Evolutionary conservation across 2,797 vertebrate genomes (phyloP), one percentile per base, ranked within the genome.

Genomic region (Rhyacichthys aspro): DNA sequence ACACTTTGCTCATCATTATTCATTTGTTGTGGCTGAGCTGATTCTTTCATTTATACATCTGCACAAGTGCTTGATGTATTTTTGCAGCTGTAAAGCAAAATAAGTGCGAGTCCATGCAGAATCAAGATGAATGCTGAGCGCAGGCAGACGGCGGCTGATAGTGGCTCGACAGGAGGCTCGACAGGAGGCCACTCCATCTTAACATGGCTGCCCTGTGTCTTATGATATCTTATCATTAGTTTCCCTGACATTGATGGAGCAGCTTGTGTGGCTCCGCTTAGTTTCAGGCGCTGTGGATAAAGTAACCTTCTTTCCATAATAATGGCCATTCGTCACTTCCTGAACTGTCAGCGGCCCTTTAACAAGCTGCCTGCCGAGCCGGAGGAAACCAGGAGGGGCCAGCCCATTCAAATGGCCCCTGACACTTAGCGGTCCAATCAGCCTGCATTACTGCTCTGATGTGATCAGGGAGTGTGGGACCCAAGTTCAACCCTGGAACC

Each of bases 201-300:
- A 82, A 89, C 83, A 86, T 79, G 82, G 81, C 71, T 85, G 79
- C 76, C 81, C 78, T 67, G 82, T 84, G 87, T 90, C 90, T 88
- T 87, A 91, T 91, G 90, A 92, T 93, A 90, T 86, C 90, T 92
- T 90, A 91, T 91, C 91, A 92, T 93, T 90, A 91, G 89, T 89
- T 86, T 83, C 55, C 57, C 60, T 88, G 91, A 91, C 91, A 92
- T 78, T 91, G 91, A 93, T 86, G 82, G 87, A 93, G 86, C 69
- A 42, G 72, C 75, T 60, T 28, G 69, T 49, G 43, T 36, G 59
- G 47, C 57, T 59, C 41, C 43, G 67, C 73, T 60, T 73, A 34
- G 72, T 67, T 79, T 58, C 28, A 28, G 49, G 41, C 81, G 81
- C 84, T 82, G 76, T 85, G 85, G 86, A 82, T 86, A 90, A 88